Base-by-base conservation (phyloP, 2,888 invertebrate species). In the Nomada goodeniana region DNA sequence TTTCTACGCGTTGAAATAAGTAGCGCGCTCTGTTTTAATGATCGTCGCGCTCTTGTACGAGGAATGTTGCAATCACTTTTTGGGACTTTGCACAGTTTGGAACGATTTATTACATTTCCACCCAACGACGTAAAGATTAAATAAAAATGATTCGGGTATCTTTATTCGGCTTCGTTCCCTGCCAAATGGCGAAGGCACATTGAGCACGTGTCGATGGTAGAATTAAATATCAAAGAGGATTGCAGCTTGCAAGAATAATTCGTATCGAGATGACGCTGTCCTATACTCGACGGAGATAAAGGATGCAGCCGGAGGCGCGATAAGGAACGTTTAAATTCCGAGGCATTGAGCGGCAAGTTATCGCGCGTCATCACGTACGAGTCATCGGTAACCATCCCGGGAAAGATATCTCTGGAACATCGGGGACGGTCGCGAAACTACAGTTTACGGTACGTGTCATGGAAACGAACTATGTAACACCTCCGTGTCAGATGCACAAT, bases 381-480 rank as follows among this genome's bases (percentile, higher is more conserved):
- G 72, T 70, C 71, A 71, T 82, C 82, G 76, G 80, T 85, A 82
- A 85, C 80, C 68, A 75, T 76, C 63, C 57, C n/a, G 61, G 68
- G 63, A 74, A 73, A 76, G 78, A 57, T 76, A 71, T 75, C 80
- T 69, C 70, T 47, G 53, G 76, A 55, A 72, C 57, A 72, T 70
- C 68, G 61, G 44, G 72, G 85, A 86, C 81, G 74, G 83, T 77
- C 78, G 83, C 69, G 80, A 83, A 74, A 83, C 83, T 76, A 65
- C 83, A 83, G 86, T 86, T 83, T 86, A 81, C 81, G n/a, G 73
- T 86, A 86, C 85, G 85, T 86, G 85, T 83, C 71, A 53, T 67
- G 85, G 76, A 78, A 86, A 81, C 85, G 78, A 86, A 86, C 72
- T 86, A 23, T 23, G 23, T 23, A 83, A 75, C 68, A 64, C 73